These are phyloP conservation scores for Actinernus sp. DNA, from an alignment of 92 coral and sea anemone genomes.

Conservation along the genomic window DNA sequence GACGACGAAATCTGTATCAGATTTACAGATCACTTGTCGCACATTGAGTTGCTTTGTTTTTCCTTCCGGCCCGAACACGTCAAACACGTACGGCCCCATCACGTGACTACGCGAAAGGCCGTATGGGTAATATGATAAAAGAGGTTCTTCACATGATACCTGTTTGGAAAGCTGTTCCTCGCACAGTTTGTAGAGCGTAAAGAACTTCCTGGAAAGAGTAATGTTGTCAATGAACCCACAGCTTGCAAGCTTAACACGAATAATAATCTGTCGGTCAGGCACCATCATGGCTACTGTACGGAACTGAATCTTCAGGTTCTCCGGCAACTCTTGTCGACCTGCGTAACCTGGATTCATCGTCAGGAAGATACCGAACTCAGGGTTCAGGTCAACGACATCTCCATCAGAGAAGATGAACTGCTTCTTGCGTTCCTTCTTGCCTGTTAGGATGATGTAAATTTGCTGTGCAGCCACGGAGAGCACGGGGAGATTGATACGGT, in stretches of 20 bases:
- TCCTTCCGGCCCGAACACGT: not conserved
- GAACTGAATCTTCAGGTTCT: constrained; percentile 89
- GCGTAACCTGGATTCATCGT: constrained; percentile 73
- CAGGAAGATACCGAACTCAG: constrained; percentile 80
- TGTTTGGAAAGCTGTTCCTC: constrained; percentile 92
- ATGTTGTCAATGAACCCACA: constrained; percentile 90
- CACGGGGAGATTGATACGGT: constrained; percentile 90
- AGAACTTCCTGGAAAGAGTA: constrained; percentile 86
- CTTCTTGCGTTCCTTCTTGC: constrained; percentile 87
- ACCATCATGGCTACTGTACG: constrained; percentile 97
- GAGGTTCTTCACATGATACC: constrained; percentile 46
- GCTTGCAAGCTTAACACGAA: constrained; percentile 88
- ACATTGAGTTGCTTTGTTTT: no score
- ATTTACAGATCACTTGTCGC: no score
- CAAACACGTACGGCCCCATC: not conserved
- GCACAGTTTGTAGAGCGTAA: constrained; percentile 85
- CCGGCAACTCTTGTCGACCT: constrained; percentile 88
- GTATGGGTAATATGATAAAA: no score
- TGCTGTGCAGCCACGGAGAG: constrained; percentile 91
- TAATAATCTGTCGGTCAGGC: constrained; percentile 89
- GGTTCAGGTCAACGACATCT: constrained; percentile 83
- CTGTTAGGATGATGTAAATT: constrained; percentile 83
- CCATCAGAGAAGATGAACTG: constrained; percentile 92
- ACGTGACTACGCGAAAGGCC: no score
- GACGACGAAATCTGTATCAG: no score